These are phyloP conservation scores for Pholis gunnellus DNA, from an alignment of 2,113 vertebrate species.

Conservation along the genomic window DNA sequence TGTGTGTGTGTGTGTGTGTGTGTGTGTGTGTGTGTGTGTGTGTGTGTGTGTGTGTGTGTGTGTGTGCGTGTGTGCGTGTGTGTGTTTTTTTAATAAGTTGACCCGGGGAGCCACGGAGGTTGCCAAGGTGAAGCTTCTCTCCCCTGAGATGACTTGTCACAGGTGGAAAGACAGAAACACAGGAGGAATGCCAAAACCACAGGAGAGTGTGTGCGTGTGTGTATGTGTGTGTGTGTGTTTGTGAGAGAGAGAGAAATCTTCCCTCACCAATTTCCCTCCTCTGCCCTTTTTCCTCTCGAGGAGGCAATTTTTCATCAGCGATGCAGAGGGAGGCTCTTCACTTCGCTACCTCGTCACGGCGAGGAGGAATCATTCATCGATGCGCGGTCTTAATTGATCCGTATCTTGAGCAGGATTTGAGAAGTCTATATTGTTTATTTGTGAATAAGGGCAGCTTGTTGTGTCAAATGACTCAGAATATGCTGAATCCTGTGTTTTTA, in stretches of 20 bases:
- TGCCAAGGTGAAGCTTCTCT: slow-evolving; percentile 39
- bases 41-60: slow-evolving; percentile 2
- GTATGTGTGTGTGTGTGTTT: neutral
- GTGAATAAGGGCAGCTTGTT: too few species aligned
- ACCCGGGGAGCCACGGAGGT: slow-evolving; percentile 32
- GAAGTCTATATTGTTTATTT: too few species aligned
- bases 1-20: slow-evolving; percentile 2
- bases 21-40: slow-evolving; percentile 19
- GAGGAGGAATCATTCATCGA: slow-evolving; percentile 11
- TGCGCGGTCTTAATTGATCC: neutral
- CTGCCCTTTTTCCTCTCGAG: slow-evolving; percentile 28
- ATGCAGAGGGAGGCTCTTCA: slow-evolving; percentile 20
- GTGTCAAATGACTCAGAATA: too few species aligned
- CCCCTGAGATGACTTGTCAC: slow-evolving; percentile 45
- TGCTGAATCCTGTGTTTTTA: too few species aligned
- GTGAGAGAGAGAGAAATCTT: neutral
- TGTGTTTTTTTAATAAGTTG: slow-evolving; percentile 54
- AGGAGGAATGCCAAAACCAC: slow-evolving; percentile 29
- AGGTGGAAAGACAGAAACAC: slow-evolving; percentile 30
- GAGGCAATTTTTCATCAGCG: slow-evolving; percentile 42
- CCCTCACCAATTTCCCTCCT: neutral
- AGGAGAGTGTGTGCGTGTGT: neutral
- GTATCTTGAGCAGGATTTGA: neutral
- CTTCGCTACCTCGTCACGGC: slow-evolving; percentile 9
- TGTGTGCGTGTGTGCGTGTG: slow-evolving; percentile 18